Conservation (phyloP, 2,113 vertebrate genomes). For the Heptranchias perlo region DNA sequence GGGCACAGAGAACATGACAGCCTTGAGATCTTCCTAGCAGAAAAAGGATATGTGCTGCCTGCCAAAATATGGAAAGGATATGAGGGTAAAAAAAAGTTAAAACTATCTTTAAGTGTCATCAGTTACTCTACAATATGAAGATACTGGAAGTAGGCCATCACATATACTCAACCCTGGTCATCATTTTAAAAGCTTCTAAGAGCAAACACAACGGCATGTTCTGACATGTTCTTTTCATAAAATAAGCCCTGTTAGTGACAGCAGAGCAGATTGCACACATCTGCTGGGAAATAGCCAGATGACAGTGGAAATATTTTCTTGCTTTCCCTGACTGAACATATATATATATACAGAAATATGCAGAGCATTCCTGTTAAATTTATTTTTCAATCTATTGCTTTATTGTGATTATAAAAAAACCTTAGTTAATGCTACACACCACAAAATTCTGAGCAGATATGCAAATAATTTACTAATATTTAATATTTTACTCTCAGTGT, state of each 20-base stretch:
- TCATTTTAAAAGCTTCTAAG: constrained; percentile 57
- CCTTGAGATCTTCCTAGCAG: background rate
- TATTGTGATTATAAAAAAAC: background rate
- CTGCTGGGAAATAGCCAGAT: constrained; percentile 87
- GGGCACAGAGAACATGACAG: background rate
- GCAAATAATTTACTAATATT: background rate
- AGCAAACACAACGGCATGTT: constrained; percentile 66
- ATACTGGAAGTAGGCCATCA: constrained; percentile 17
- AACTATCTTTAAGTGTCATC: constrained; percentile 12
- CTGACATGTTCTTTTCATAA: constrained; percentile 74
- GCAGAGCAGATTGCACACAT: constrained; percentile 76
- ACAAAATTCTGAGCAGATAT: background rate
- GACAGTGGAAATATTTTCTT: constrained; percentile 82
- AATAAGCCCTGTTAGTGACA: constrained; percentile 71
- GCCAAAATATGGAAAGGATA: background rate
- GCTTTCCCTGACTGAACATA: constrained; percentile 80
- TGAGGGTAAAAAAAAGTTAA: background rate
- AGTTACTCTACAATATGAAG: constrained; percentile 6
- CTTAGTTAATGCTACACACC: background rate
- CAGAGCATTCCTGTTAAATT: constrained; percentile 29
- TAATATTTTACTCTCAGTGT: background rate
- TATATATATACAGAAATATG: constrained; percentile 38
- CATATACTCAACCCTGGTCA: constrained; percentile 45
- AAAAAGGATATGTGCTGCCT: background rate
- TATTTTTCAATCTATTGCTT: constrained; percentile 8